These are phyloP conservation scores for Aphyosemion australe DNA, from an alignment of 2,113 vertebrate species.

Conservation along the genomic window DNA sequence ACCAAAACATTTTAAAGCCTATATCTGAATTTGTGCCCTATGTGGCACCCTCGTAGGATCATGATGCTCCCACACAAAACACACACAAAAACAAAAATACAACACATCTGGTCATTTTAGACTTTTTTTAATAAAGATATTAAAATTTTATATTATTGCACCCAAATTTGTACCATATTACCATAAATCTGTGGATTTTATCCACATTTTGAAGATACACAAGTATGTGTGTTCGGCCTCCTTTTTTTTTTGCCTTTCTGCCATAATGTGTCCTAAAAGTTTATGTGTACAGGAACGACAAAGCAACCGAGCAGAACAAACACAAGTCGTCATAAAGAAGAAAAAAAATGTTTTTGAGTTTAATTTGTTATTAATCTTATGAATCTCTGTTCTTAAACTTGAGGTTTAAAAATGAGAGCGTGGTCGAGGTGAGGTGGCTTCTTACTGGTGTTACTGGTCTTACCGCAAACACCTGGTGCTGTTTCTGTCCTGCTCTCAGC, in stretches of 20 bases:
- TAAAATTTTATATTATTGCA: slow-evolving; percentile 23
- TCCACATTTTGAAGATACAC: too few species aligned
- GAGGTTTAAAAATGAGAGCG: slow-evolving; percentile 57
- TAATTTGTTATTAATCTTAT: slow-evolving; percentile 54
- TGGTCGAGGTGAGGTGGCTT: slow-evolving; percentile 67
- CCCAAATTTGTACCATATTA: slow-evolving; percentile 1
- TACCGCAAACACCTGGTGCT: slow-evolving; percentile 58
- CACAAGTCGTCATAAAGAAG: slow-evolving; percentile 44
- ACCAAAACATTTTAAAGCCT: slow-evolving; percentile 37
- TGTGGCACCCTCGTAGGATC: not conserved
- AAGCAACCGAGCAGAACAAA: slow-evolving; percentile 35
- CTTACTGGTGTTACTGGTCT: too few species aligned
- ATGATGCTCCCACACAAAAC: slow-evolving; percentile 37
- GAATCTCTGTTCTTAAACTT: slow-evolving; percentile 45
- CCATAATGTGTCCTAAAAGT: slow-evolving; percentile 31
- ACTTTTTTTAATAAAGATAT: not conserved
- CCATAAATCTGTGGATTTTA: too few species aligned
- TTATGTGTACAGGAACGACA: slow-evolving; percentile 60
- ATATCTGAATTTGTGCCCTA: slow-evolving; percentile 50
- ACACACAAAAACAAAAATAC: slow-evolving; percentile 48
- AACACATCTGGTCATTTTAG: not conserved
- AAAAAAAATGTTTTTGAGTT: slow-evolving; percentile 34
- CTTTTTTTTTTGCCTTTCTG: not conserved
- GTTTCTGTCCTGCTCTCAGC: slow-evolving; percentile 45
- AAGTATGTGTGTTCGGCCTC: too few species aligned